phyloP scores from a whole-genome alignment of 2,888 invertebrate species.

The Cenopis cana region DNA sequence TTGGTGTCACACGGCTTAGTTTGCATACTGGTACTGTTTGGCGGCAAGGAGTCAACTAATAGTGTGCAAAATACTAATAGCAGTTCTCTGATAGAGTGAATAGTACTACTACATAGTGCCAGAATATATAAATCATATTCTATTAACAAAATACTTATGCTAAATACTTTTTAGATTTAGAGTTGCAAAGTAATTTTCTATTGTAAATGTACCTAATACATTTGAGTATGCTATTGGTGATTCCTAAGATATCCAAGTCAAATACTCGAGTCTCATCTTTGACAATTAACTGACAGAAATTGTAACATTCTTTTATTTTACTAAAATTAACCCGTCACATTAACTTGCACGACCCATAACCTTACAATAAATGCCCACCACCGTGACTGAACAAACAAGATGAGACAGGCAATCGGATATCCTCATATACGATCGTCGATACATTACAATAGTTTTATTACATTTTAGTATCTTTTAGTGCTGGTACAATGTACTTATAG shows the following conservation, averaged over 20 bases:
- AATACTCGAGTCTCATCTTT: constrained; percentile 18
- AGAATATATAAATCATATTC: constrained; percentile 56
- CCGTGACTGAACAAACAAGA: constrained; percentile 57
- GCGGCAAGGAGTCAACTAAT: constrained; percentile 50
- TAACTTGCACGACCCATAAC: constrained; percentile 49
- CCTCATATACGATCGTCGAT: constrained; percentile 46
- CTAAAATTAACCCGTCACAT: background rate
- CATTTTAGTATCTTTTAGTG: constrained; percentile 52
- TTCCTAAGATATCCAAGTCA: constrained; percentile 12
- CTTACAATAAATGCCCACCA: constrained; percentile 56
- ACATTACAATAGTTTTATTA: constrained; percentile 44
- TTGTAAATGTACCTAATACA: constrained; percentile 8
- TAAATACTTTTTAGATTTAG: constrained; percentile 44
- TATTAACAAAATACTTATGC: constrained; percentile 50
- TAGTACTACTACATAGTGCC: constrained; percentile 60
- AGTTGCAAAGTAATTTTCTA: constrained; percentile 34
- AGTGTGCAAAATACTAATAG: constrained; percentile 53
- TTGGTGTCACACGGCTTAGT: constrained; percentile 47
- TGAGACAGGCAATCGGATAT: constrained; percentile 64
- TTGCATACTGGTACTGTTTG: constrained; percentile 45
- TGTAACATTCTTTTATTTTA: constrained; percentile 1
- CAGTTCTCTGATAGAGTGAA: constrained; percentile 45
- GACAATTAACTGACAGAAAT: background rate
- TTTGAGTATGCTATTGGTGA: constrained; percentile 4
- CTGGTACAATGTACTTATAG: constrained; percentile 54